Evolutionary conservation across 2,113 vertebrate species (phyloP), one percentile per base, ranked within the genome.

Genomic region (Phoenicopterus ruber): DNA sequence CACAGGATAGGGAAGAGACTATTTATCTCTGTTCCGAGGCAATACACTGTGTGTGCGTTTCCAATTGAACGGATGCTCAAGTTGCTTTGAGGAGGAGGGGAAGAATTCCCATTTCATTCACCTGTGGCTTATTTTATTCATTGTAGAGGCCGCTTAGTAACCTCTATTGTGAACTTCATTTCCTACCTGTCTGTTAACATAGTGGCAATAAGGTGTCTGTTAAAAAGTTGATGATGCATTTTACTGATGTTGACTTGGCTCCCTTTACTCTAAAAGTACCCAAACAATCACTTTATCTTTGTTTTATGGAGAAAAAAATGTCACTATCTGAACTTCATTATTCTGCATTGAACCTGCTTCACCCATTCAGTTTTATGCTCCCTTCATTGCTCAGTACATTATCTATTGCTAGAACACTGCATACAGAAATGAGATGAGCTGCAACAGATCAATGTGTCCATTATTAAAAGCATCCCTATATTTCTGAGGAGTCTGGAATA

Each of bases 31-130:
- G 13, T 28, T 76, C 31, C 4, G 0, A 67, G 38, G 24, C n/a
- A 67, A 11, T 17, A 18, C 26, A 31, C 13, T 40, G 7, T 29
- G 17, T 0, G 0, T 86, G 11, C 2, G 15, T 62, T 88, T 80
- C 44, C 18, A 25, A 4, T n/a, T 69, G 6, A 36, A 34, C 52
- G 36, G 20, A 70, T 47, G 12, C 34, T 12, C 5, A 9, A 25
- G 46, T 81, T 82, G 28, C 34, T 21, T 29, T 38, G 14, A 5
- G 6, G 40, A 29, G 19, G 13, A 11, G 9, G 14, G 22, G 22
- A 19, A 15, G 17, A 44, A 50, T 63, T 86, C 55, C 17, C 11
- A 42, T 70, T 46, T 79, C 49, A 47, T 32, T 89, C 24, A 54
- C 19, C 38, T 82, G 32, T 79, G 42, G 8, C 7, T 65, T 85